Evolutionary conservation across 2,113 vertebrate genomes (phyloP), one percentile per base, ranked within the genome.

Genomic region (Siniperca knerii): DNA sequence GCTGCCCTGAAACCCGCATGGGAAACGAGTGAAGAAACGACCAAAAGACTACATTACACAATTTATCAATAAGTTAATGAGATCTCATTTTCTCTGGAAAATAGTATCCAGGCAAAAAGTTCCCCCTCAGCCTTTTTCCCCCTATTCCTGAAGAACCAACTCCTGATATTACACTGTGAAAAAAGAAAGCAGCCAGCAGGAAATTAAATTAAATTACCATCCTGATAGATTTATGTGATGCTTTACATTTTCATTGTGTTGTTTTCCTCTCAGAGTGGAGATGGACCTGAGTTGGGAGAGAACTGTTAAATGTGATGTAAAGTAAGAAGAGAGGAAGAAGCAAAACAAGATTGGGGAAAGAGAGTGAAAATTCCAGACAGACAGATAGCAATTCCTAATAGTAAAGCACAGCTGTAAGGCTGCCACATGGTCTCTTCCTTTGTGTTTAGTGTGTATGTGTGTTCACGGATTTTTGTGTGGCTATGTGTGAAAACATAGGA

Each of bases 61-160:
- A 95, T 95, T 94, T 94, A 96, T 96, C 94, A 95, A 96, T 95
- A 95, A 93, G 89, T 95, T 95, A 95, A 95, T 95, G 93, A 95
- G 94, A 94, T 94, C 91, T 93, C 84, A 92, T 96, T 96, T 95
- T 95, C 92, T 90, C 76, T 74, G 46, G 89, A 92, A 95, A 95
- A 94, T 85, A 93, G 86, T 92, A 92, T 90, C 89, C 89, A 86
- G 89, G 77, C 60, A 90, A 89, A 94, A 93, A 88, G 86, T 91
- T 90, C 86, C 81, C 88, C 89, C 83, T 89, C 79, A 90, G 86
- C 90, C 81, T 71, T 85, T 85, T 81, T 72, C 69, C 73, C 37
- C 9, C 29, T 68, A 16, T 82, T 89, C 81, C 77, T 79, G 62
- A 79, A 82, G 72, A 90, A 94, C 84, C 79, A 90, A 87, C 88